Evolutionary conservation across 1,140 invertebrate species (phyloP).

Genomic region (Drosophila albomicans): DNA sequence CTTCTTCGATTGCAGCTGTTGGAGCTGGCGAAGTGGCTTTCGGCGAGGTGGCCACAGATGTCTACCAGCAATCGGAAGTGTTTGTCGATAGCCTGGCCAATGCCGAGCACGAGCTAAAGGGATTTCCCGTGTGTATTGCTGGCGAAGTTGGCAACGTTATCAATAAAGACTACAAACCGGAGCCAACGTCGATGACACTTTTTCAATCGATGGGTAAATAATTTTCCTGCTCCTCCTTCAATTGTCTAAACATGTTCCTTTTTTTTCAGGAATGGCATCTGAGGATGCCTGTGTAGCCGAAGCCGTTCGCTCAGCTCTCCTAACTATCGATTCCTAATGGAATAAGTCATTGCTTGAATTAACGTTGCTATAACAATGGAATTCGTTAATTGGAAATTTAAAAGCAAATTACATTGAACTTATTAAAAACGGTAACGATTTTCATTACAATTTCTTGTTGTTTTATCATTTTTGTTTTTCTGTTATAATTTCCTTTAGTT

Average conservation of each 20-base stretch:
- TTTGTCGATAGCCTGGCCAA: slow-evolving; percentile 84
- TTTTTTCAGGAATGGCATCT: slow-evolving; percentile 65
- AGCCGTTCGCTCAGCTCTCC: slow-evolving; percentile 52
- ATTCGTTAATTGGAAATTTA: too few species aligned
- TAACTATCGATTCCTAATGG: background rate
- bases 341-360: too few species aligned
- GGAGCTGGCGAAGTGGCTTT: slow-evolving; percentile 83
- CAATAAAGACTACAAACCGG: slow-evolving; percentile 47
- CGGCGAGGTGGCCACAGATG: slow-evolving; percentile 79
- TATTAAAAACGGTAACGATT: too few species aligned
- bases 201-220: slow-evolving; percentile 73
- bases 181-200: slow-evolving; percentile 36
- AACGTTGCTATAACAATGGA: too few species aligned
- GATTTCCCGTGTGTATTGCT: slow-evolving; percentile 67
- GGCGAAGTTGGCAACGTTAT: slow-evolving; percentile 84
- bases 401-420: too few species aligned
- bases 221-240: slow-evolving; percentile 7
- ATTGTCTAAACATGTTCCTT: background rate
- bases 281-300: slow-evolving; percentile 76
- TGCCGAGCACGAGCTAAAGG: slow-evolving; percentile 80
- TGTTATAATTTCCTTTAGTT: too few species aligned
- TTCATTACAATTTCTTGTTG: too few species aligned
- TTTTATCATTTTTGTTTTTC: too few species aligned
- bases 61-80: slow-evolving; percentile 78
- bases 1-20: slow-evolving; percentile 73